Evolutionary conservation across 30 jellyfish, hydroid and myxozoan genomes (phyloP), one percentile per base, ranked within the genome.

Genomic region (Cassiopea xamachana): DNA sequence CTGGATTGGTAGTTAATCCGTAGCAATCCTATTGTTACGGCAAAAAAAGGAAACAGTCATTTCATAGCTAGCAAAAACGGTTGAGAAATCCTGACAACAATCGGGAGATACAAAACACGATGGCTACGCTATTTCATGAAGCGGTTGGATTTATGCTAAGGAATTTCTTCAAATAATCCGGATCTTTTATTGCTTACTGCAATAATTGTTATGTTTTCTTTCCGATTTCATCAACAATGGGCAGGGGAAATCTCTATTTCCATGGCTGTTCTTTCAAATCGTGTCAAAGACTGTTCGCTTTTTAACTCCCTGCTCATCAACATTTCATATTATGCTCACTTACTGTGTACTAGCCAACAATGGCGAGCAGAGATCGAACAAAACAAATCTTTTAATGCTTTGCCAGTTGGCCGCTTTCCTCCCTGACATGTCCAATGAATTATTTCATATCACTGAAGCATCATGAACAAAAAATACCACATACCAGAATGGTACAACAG

Each of bases 61-160:
- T 84, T 55, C 83, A 84, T 69, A 64, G 85, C 92, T 17, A 61
- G 85, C 77, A 72, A 44, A 71, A 84, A 84, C 67, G 92, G 77
- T 84, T 0, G 85, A 84, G 85, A 15, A 84, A 84, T 71, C 92
- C 92, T 14, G 14, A 14, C n/a, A 19, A 84, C 92, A 84, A 84
- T 84, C 15, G 60, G 17, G n/a, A 10, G 79, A 43, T 39, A 59
- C 49, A 47, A 78, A 16, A 48, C 27, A 62, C 1, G 90, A 49
- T n/a, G 58, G 82, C 39, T 60, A 50, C 18, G 73, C 74, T 18
- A 71, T 71, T 71, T 19, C 17, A 71, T 6, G 39, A 43, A 71
- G 50, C 80, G 90, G 74, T 69, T 82, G 80, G 47, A 4, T n/a
- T 58, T 48, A 16, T 75, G 77, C 50, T 73, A 62, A 85, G 92